phyloP scores from a whole-genome alignment of 2,797 vertebrate genomes.

The Nannoperca australis region DNA sequence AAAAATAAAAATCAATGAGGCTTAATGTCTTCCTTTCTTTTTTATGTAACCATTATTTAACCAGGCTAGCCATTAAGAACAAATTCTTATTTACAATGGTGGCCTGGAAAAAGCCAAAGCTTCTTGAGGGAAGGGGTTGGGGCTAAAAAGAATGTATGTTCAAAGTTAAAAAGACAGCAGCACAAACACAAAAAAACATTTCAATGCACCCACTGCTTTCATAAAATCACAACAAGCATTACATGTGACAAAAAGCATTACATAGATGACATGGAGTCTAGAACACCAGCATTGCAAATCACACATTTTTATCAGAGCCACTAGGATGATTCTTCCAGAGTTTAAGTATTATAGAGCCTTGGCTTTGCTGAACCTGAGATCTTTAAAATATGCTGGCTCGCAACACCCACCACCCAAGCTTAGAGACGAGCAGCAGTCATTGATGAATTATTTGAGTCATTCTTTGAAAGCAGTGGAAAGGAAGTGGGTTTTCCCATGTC shows the following conservation, averaged over 20 bases:
- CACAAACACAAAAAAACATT: too few relatives aligned
- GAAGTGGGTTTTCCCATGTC: conserved; percentile 37
- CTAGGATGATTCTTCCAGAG: conserved; percentile 1
- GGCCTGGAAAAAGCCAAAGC: too few relatives aligned
- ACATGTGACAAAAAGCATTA: too few relatives aligned
- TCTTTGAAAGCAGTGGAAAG: conserved; percentile 50
- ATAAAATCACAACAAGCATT: too few relatives aligned
- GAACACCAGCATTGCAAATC: not conserved
- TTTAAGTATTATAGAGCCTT: not conserved
- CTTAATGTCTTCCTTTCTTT: conserved; percentile 9
- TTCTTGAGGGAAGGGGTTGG: too few relatives aligned
- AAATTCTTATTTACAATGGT: too few relatives aligned
- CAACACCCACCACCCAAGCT: conserved; percentile 17
- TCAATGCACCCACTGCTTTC: too few relatives aligned
- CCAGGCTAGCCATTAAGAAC: too few relatives aligned
- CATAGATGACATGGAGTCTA: not conserved
- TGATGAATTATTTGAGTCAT: conserved; percentile 66
- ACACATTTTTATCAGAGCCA: not conserved
- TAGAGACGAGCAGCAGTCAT: conserved; percentile 34
- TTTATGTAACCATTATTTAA: too few relatives aligned
- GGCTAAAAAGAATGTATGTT: too few relatives aligned
- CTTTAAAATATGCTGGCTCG: conserved; percentile 46
- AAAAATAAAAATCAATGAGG: conserved; percentile 14
- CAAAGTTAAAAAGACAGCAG: too few relatives aligned
- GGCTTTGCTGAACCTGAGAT: conserved; percentile 10